Conservation (phyloP, 2,113 vertebrate genomes). For the Coptodon bakossiorum region DNA sequence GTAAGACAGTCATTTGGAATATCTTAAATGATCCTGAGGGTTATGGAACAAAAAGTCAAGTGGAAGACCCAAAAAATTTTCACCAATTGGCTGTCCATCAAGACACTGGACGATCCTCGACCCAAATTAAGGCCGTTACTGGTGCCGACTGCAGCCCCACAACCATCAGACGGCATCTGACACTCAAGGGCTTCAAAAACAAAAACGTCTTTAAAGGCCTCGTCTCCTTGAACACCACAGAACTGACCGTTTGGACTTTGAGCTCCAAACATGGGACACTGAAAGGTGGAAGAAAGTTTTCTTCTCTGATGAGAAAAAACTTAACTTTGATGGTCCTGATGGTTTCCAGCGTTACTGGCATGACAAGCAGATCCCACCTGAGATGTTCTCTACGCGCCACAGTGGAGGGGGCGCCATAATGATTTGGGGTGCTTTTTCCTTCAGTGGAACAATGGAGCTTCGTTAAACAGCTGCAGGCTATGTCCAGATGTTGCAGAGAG, state of each 20-base stretch:
- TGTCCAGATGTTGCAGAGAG: background rate
- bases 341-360: background rate
- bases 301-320: background rate
- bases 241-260: background rate
- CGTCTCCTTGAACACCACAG: background rate
- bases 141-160: background rate
- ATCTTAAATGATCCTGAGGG: background rate
- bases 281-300: background rate
- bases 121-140: background rate
- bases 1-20: background rate
- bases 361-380: background rate
- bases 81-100: background rate
- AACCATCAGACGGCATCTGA: background rate
- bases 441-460: rapidly evolving
- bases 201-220: background rate
- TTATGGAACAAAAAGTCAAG: background rate
- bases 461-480: background rate
- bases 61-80: rapidly evolving
- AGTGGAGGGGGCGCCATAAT: background rate
- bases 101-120: background rate
- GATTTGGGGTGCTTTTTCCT: background rate
- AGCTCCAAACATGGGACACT: background rate
- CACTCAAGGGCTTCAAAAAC: background rate
- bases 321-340: background rate
- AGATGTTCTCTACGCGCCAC: rapidly evolving